Evolutionary conservation across 1,140 invertebrate species (phyloP).

Genomic region (Micrasema longulum): DNA sequence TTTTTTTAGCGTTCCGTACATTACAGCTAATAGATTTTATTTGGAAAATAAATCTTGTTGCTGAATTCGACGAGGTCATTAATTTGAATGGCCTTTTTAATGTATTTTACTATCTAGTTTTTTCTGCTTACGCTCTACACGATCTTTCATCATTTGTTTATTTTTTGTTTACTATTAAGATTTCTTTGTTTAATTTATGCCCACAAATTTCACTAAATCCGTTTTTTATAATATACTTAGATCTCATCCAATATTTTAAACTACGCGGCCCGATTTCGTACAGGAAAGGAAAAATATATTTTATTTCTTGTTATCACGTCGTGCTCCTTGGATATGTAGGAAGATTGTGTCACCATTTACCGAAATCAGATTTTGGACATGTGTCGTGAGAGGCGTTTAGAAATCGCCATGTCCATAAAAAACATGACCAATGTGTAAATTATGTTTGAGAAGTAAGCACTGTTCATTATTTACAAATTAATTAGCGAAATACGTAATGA

Average conservation of each 20-base stretch:
- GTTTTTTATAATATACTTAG: no score
- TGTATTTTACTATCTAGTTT: slow-evolving; percentile 2
- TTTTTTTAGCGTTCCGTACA: background rate
- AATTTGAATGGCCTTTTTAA: slow-evolving; percentile 22
- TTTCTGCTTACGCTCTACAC: background rate
- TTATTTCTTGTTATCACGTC: slow-evolving; percentile 2
- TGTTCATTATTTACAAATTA: background rate
- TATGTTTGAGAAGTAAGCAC: background rate
- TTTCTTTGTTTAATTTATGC: no score
- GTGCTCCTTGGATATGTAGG: background rate
- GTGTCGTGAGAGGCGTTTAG: slow-evolving; percentile 34
- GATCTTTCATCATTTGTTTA: background rate
- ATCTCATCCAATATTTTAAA: no score
- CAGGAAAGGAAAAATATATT: background rate
- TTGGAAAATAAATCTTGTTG: background rate
- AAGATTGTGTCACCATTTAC: slow-evolving; percentile 16
- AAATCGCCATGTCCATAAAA: slow-evolving; percentile 22
- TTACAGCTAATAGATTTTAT: no score
- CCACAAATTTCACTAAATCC: no score
- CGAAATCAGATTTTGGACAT: slow-evolving; percentile 17
- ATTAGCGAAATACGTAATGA: background rate
- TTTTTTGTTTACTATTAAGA: background rate
- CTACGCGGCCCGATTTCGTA: no score
- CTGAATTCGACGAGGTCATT: slow-evolving; percentile 29
- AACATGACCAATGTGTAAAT: background rate